Base-by-base conservation (phyloP, 2,113 vertebrate species). In the Mustelus asterias region DNA sequence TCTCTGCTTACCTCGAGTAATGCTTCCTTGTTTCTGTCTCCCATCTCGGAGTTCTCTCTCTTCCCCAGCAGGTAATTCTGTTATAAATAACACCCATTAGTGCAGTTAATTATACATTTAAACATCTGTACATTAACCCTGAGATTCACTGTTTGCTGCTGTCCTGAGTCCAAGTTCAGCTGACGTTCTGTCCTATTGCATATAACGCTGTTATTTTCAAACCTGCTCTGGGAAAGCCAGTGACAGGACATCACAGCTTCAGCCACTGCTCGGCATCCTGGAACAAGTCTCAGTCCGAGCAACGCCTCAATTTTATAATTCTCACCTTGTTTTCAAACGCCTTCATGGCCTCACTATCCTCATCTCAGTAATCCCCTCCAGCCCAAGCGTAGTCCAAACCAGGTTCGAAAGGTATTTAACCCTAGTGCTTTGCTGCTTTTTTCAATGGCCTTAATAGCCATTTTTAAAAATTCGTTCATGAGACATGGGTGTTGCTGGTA, bases 51-150 rank as follows among this genome's bases (percentile, higher is more conserved):
- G 0, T 98, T 99, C 97, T 99, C 99, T 96, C 99, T 99, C 97
- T 98, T 98, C 96, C 99, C 99, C 96, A 99, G 96, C 97, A 99
- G 98, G 96, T 99, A 99, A 97, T 99, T 99, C 99, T 99, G 96
- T 95, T 97, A 97, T 11, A 60, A 63, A 70, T 97, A 78, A 86
- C 97, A 97, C 26, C 14, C 94, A 95, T 72, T 76, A 48, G 69
- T 72, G 13, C 41, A 72, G 69, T 54, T 48, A 76, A 72, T 72
- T 48, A 44, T 26, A 95, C 65, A 10, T 44, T 54, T 54, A 72
- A 94, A 94, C 41, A 54, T 70, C 37, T 70, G 41, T 44, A 22
- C 10, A 48, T 94, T 48, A 94, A 70, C 67, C 65, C 63, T 1
- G 37, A 69, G 41, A 70, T 20, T 67, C 44, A 54, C 33, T 95